phyloP scores from a whole-genome alignment of 2,888 invertebrate species.

The Mesorhabditis sp. region DNA sequence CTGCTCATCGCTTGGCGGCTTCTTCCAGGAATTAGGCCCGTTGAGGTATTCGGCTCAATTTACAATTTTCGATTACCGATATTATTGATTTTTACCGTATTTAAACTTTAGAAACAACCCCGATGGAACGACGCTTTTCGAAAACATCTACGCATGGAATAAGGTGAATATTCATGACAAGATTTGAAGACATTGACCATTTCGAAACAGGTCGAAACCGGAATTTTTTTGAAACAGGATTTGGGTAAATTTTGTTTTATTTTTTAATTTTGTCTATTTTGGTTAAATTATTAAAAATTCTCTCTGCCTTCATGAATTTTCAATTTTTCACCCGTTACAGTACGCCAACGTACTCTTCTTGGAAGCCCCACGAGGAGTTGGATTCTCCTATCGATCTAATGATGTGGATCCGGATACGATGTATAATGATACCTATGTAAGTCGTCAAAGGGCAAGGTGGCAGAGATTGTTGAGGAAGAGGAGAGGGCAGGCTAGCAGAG shows the following conservation, averaged over 20 bases:
- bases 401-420: slow-evolving; percentile 24
- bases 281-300: no score
- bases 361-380: slow-evolving; percentile 64
- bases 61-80: no score
- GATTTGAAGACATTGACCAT: slow-evolving; percentile 32
- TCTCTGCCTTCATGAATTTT: no score
- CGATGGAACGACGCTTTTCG: slow-evolving; percentile 41
- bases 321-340: slow-evolving; percentile 34
- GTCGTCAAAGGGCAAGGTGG: neutral
- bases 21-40: slow-evolving; percentile 61
- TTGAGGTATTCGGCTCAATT: slow-evolving; percentile 28
- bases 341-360: slow-evolving; percentile 63
- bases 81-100: no score
- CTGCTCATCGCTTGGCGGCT: slow-evolving; percentile 60
- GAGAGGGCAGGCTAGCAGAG: no score
- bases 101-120: slow-evolving; percentile 46
- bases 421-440: slow-evolving; percentile 40
- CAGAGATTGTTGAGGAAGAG: no score
- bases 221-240: no score
- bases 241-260: no score
- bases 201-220: neutral
- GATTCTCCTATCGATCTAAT: slow-evolving; percentile 61
- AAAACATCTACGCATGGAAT: slow-evolving; percentile 54
- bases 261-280: no score
- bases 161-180: slow-evolving; percentile 29